Evolutionary conservation across 2,888 invertebrate genomes (phyloP).

Genomic region (Aquatica leii): DNA sequence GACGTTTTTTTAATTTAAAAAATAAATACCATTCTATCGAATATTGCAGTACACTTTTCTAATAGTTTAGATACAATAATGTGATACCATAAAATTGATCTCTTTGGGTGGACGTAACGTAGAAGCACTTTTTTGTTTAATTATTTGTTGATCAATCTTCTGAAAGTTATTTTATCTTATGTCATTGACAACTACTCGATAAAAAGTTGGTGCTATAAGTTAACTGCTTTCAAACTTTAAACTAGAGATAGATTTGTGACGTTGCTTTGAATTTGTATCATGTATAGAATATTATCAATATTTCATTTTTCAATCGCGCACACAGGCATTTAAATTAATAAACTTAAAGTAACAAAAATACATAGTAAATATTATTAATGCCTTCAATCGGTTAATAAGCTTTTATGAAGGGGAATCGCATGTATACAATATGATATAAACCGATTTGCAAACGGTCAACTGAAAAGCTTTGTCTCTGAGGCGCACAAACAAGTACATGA

Average conservation of each 20-base stretch:
- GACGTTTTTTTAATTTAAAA: too few species aligned
- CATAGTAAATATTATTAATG: constrained; percentile 21
- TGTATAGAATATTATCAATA: background rate
- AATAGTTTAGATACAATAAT: too few species aligned
- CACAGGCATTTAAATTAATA: background rate
- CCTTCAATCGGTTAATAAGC: constrained; percentile 28
- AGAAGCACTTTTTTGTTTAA: background rate
- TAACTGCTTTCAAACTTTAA: background rate
- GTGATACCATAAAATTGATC: too few species aligned
- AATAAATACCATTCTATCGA: too few species aligned
- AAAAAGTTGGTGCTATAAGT: background rate
- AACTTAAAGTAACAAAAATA: background rate
- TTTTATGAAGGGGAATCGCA: constrained; percentile 18
- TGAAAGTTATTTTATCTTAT: background rate
- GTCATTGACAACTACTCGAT: background rate
- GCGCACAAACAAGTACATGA: constrained; percentile 39
- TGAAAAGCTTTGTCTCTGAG: constrained; percentile 34
- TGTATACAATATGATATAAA: constrained; percentile 31
- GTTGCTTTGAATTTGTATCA: background rate
- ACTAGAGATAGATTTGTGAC: background rate
- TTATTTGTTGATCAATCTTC: constrained; percentile 2
- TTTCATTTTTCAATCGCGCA: too few species aligned
- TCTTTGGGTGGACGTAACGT: too few species aligned
- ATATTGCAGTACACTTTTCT: too few species aligned
- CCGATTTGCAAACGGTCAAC: constrained; percentile 35